These are phyloP conservation scores for Eupithecia abbreviata DNA, from an alignment of 2,888 invertebrate species.

Conservation along the genomic window DNA sequence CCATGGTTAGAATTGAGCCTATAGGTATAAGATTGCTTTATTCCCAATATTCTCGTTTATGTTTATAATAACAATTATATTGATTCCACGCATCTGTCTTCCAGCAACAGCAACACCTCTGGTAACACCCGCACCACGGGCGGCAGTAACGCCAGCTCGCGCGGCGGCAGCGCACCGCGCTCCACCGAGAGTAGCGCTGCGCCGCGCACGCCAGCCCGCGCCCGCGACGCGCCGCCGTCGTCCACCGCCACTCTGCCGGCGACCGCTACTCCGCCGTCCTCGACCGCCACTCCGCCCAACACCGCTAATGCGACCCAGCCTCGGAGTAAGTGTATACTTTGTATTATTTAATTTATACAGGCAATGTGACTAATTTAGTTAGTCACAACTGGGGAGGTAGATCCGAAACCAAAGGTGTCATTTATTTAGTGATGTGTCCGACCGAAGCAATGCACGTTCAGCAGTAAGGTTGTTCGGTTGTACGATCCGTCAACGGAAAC, in stretches of 20 bases:
- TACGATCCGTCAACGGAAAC: too few relatives aligned
- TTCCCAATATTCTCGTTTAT: neutral
- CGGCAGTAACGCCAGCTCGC: constrained; percentile 73
- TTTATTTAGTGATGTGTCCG: too few relatives aligned
- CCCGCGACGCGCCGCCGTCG: constrained; percentile 52
- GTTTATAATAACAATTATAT: neutral
- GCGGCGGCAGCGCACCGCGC: constrained; percentile 75
- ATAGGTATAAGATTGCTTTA: neutral
- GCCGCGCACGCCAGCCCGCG: constrained; percentile 47
- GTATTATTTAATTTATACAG: neutral
- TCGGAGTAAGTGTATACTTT: constrained; percentile 48
- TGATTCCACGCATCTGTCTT: constrained; percentile 36
- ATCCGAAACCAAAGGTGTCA: too few relatives aligned
- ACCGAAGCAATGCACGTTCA: too few relatives aligned
- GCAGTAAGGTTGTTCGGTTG: too few relatives aligned
- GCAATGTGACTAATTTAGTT: too few relatives aligned
- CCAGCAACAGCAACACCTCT: constrained; percentile 66
- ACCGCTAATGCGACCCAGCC: constrained; percentile 57
- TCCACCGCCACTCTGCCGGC: constrained; percentile 50
- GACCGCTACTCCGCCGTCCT: constrained; percentile 49
- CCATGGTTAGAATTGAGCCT: too few relatives aligned
- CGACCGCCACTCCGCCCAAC: constrained; percentile 49
- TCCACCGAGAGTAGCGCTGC: constrained; percentile 53
- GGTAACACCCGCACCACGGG: constrained; percentile 62
- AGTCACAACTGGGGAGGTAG: too few relatives aligned